These are phyloP conservation scores for Eilema sororculum DNA, from an alignment of 2,888 invertebrate genomes.

Conservation along the genomic window DNA sequence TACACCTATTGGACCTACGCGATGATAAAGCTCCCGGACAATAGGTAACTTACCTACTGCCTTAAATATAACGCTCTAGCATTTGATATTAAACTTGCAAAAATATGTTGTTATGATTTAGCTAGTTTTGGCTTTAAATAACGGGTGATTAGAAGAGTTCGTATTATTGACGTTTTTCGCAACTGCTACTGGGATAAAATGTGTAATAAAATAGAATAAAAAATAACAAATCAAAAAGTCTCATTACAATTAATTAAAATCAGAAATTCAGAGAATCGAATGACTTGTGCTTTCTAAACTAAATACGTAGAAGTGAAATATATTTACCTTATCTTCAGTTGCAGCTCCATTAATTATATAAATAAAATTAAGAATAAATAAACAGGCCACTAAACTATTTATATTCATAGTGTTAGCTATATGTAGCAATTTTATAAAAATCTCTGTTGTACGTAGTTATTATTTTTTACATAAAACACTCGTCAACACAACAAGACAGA, in stretches of 20 bases:
- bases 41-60: not conserved
- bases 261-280: no score
- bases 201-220: not conserved
- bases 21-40: not conserved
- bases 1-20: not conserved
- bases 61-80: not conserved
- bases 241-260: not conserved
- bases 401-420: slow-evolving; percentile 73
- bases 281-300: not conserved
- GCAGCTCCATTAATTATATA: slow-evolving; percentile 69
- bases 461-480: slow-evolving; percentile 68
- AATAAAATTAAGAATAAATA: slow-evolving; percentile 74
- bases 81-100: not conserved
- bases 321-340: slow-evolving; percentile 76
- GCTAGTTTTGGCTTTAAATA: not conserved
- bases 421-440: slow-evolving; percentile 42
- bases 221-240: not conserved
- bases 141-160: not conserved
- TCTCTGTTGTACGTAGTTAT: slow-evolving; percentile 46
- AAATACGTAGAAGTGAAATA: slow-evolving; percentile 5
- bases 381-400: slow-evolving; percentile 72
- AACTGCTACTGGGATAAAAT: not conserved
- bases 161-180: not conserved
- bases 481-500: slow-evolving; percentile 71
- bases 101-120: not conserved